Conservation (phyloP, 2,113 vertebrate species). For the Dromiciops gliroides region DNA sequence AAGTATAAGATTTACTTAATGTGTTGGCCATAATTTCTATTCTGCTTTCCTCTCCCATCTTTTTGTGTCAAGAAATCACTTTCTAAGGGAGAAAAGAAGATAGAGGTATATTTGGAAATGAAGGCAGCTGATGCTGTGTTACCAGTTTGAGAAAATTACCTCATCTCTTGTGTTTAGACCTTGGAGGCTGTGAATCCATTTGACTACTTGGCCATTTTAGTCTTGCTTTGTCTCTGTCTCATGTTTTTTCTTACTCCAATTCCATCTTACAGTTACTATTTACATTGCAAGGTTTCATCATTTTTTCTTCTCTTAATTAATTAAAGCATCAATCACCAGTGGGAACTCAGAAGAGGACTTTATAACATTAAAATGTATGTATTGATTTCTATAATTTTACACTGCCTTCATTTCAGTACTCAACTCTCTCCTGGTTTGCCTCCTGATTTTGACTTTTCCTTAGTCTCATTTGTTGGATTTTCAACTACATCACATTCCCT, state of each 20-base stretch:
- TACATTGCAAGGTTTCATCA: neutral
- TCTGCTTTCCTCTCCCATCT: neutral
- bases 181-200: neutral
- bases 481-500: neutral
- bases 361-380: neutral
- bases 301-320: neutral
- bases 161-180: neutral
- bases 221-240: neutral
- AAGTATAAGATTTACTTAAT: neutral
- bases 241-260: neutral
- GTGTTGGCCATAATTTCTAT: neutral
- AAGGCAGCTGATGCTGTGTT: neutral
- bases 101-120: neutral
- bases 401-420: too few relatives aligned
- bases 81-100: neutral
- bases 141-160: neutral
- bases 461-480: neutral
- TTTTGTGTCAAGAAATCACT: neutral
- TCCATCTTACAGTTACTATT: neutral
- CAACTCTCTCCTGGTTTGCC: neutral
- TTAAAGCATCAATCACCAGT: neutral
- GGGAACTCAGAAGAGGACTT: neutral
- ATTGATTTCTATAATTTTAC: neutral
- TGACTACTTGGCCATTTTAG: neutral
- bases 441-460: neutral